Conservation (phyloP, 2,888 invertebrate genomes). For the Theodoxus fluviatilis region DNA sequence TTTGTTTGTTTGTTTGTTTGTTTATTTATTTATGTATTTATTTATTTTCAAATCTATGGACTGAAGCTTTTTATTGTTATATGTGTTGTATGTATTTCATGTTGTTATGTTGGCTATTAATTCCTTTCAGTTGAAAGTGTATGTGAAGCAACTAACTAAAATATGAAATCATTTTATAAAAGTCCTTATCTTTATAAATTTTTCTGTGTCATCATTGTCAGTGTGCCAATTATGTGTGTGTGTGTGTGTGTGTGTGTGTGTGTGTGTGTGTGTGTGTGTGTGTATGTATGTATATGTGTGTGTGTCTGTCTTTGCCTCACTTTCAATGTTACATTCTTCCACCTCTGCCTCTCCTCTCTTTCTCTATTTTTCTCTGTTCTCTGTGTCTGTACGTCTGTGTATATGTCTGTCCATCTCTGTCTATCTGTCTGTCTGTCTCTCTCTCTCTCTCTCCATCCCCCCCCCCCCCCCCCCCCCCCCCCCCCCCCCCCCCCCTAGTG, state of each 20-base stretch:
- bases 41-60: no score
- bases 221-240: neutral
- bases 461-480: neutral
- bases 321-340: neutral
- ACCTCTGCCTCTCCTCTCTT: neutral
- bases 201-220: neutral
- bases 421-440: constrained; percentile 3
- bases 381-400: neutral
- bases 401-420: neutral
- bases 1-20: no score
- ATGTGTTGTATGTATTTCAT: no score
- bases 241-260: neutral
- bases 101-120: no score
- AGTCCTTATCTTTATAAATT: neutral
- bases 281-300: neutral
- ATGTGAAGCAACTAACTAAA: no score
- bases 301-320: neutral
- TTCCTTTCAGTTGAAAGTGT: no score
- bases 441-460: neutral
- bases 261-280: neutral
- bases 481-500: neutral
- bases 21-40: no score
- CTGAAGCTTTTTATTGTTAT: no score
- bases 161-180: no score
- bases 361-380: neutral